A percentile compares a stretch with the other conserved stretches of the same genome.
These are phyloP conservation scores for Callopanchax toddi DNA, from an alignment of 2,113 vertebrate species.

Conservation along the genomic window DNA sequence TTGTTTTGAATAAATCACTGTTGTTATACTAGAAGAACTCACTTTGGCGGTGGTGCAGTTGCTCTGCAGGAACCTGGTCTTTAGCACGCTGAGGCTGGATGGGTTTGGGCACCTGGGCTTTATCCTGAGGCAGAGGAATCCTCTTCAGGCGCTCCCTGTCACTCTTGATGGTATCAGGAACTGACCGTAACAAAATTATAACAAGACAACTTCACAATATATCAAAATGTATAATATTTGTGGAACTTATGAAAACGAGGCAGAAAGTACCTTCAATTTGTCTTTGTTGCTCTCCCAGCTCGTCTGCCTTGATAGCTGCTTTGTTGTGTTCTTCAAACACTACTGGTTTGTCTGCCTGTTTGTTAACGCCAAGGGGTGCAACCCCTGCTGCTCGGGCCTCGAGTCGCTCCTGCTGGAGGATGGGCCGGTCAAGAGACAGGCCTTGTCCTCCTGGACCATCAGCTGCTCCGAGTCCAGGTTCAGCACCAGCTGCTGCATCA, in stretches of 20 bases:
- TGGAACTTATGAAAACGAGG: too few relatives aligned
- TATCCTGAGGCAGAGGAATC: conserved; percentile 83
- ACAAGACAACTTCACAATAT: neutral
- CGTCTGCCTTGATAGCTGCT: conserved; percentile 75
- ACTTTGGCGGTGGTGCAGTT: conserved; percentile 80
- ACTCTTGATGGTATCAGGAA: conserved; percentile 64
- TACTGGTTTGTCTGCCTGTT: conserved; percentile 67
- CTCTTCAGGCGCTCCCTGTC: conserved; percentile 65
- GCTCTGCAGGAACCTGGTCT: conserved; percentile 64
- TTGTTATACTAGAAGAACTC: conserved; percentile 52
- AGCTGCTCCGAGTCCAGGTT: conserved; percentile 54
- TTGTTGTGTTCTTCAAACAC: conserved; percentile 80
- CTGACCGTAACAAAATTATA: conserved; percentile 43
- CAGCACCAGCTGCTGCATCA: conserved; percentile 57
- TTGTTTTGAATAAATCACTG: neutral
- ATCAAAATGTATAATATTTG: neutral
- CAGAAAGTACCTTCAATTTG: conserved; percentile 69
- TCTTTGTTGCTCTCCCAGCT: conserved; percentile 78
- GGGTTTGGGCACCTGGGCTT: conserved; percentile 82
- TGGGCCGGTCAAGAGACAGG: conserved; percentile 69
- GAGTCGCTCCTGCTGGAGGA: conserved; percentile 67
- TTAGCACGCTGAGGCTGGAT: conserved; percentile 69
- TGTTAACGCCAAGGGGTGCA: conserved; percentile 25
- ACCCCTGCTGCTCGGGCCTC: conserved; percentile 42
- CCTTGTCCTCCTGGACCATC: conserved; percentile 62